These are phyloP conservation scores for Cryptoprocta ferox DNA, from an alignment of 2,797 vertebrate species.

Conservation along the genomic window DNA sequence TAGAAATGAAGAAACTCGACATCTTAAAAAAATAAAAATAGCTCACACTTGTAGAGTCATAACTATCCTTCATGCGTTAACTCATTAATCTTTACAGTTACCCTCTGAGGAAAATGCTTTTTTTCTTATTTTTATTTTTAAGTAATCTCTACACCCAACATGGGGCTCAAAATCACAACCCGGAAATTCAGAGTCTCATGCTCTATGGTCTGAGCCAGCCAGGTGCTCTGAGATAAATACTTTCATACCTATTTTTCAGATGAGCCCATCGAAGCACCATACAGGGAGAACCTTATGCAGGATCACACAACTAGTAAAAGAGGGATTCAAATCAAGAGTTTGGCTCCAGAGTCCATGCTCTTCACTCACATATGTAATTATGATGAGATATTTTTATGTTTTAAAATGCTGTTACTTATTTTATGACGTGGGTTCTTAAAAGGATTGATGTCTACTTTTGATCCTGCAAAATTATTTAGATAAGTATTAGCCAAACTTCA, in stretches of 20 bases:
- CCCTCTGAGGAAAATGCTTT: neutral
- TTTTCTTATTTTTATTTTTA: neutral
- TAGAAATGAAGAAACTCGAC: neutral
- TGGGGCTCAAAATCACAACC: neutral
- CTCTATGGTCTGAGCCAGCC: neutral
- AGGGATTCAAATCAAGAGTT: neutral
- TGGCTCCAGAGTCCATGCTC: neutral
- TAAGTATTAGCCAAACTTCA: slow-evolving; percentile 3
- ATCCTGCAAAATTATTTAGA: neutral
- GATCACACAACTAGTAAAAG: neutral
- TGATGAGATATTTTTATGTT: neutral
- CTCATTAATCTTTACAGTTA: neutral
- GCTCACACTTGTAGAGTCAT: neutral
- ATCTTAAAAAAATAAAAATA: neutral
- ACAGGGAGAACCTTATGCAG: neutral
- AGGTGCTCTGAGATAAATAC: neutral
- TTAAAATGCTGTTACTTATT: neutral
- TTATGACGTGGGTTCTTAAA: neutral
- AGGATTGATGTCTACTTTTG: neutral
- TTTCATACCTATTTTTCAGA: neutral
- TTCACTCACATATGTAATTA: neutral
- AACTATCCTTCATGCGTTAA: neutral
- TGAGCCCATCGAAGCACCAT: neutral
- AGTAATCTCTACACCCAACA: neutral
- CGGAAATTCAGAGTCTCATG: neutral